Percentiles rank a stretch among this genome's conserved stretches.
Conservation (phyloP, 2,113 vertebrate species). For the Mus pahari region DNA sequence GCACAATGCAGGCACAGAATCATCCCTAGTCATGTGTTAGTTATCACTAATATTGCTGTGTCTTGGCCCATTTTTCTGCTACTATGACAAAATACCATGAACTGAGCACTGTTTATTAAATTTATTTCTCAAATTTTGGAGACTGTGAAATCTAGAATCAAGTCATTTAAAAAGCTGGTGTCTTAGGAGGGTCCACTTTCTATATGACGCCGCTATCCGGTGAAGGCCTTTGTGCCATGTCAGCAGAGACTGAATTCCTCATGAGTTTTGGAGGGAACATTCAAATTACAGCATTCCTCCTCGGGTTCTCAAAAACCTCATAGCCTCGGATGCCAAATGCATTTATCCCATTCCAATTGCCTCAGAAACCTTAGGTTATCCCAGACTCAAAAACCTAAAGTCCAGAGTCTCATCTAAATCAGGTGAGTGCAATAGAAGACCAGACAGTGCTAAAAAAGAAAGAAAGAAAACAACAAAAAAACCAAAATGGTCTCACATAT, state of each 20-base stretch:
- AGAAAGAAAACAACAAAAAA: too few relatives aligned
- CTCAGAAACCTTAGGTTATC: neutral
- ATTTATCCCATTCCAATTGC: neutral
- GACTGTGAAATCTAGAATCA: neutral
- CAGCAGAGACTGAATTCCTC: neutral
- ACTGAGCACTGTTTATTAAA: neutral
- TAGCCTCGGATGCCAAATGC: neutral
- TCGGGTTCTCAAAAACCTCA: neutral
- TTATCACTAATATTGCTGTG: neutral
- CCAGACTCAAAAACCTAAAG: neutral
- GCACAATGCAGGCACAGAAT: neutral
- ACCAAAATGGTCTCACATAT: too few relatives aligned
- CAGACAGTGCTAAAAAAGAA: too few relatives aligned
- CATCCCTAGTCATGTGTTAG: slow-evolving; percentile 3
- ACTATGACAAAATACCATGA: neutral
- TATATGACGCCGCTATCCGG: neutral
- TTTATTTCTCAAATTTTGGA: neutral
- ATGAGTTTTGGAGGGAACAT: neutral
- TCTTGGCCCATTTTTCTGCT: neutral
- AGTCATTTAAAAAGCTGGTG: neutral
- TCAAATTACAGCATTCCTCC: neutral
- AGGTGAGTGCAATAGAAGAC: neutral
- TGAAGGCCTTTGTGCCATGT: neutral
- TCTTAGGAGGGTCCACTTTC: neutral
- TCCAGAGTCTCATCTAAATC: neutral